These are phyloP conservation scores for Galerucella calmariensis DNA, from an alignment of 2,888 invertebrate species.

Conservation along the genomic window DNA sequence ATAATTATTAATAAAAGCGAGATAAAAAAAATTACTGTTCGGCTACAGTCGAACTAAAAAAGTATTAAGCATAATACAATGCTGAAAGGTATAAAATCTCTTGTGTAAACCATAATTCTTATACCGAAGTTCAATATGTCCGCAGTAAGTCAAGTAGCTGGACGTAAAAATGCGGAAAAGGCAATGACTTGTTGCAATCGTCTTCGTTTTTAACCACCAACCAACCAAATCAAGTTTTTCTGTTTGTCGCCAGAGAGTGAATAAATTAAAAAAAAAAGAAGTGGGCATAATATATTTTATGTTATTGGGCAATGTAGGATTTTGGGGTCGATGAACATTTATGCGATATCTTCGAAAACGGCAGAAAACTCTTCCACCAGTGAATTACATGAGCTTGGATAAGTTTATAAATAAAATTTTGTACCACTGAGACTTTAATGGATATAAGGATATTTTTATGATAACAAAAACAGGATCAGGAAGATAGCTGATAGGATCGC, in stretches of 20 bases:
- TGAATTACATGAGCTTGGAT: neutral
- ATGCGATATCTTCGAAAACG: constrained; percentile 21
- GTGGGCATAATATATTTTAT: constrained; percentile 42
- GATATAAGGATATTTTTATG: no score
- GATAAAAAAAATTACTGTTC: no score
- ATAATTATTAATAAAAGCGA: neutral
- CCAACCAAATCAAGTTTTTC: constrained; percentile 37
- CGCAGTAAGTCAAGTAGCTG: constrained; percentile 5
- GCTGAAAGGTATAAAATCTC: neutral
- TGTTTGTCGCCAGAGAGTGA: constrained; percentile 32
- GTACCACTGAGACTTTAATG: no score
- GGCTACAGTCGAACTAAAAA: neutral
- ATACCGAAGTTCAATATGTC: neutral
- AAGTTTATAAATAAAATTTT: neutral
- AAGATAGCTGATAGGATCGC: no score
- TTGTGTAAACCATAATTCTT: neutral
- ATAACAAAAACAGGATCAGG: no score
- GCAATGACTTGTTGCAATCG: constrained; percentile 15
- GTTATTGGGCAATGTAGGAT: constrained; percentile 42
- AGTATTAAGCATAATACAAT: neutral
- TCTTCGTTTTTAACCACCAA: constrained; percentile 18
- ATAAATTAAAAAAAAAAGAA: constrained; percentile 32
- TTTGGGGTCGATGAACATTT: constrained; percentile 44
- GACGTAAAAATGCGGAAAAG: constrained; percentile 43
- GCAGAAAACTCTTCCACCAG: constrained; percentile 17